phyloP scores from a whole-genome alignment of 2,113 vertebrate species.

The Salvator merianae region DNA sequence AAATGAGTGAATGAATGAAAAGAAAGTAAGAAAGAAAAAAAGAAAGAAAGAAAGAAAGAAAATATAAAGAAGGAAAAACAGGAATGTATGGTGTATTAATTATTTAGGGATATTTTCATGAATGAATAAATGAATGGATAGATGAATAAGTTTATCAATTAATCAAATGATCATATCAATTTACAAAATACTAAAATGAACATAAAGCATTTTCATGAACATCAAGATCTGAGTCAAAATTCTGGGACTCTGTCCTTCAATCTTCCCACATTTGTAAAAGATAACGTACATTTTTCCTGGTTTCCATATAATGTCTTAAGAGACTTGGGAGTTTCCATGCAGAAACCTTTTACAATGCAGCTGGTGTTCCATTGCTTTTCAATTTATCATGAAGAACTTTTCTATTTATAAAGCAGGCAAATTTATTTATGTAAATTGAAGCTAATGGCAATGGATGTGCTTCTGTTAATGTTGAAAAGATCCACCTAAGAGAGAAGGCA shows the following conservation, averaged over 20 bases:
- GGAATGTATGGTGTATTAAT: too few relatives aligned
- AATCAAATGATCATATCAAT: too few relatives aligned
- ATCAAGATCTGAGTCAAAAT: neutral
- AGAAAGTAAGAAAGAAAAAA: too few relatives aligned
- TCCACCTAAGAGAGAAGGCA: conserved; percentile 58
- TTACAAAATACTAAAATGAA: too few relatives aligned
- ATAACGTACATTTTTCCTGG: too few relatives aligned
- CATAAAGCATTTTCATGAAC: too few relatives aligned
- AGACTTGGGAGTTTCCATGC: conserved; percentile 39
- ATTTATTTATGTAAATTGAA: conserved; percentile 58
- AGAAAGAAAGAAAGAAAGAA: too few relatives aligned
- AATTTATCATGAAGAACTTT: conserved; percentile 39
- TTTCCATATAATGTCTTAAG: conserved; percentile 19
- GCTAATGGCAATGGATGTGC: conserved; percentile 43
- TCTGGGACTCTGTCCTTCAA: neutral
- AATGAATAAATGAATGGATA: too few relatives aligned
- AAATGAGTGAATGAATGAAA: too few relatives aligned
- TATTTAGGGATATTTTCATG: too few relatives aligned
- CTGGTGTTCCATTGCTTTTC: conserved; percentile 42
- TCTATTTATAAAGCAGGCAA: conserved; percentile 43
- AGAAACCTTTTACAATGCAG: conserved; percentile 42
- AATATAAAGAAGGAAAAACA: too few relatives aligned
- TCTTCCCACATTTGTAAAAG: neutral
- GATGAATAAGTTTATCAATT: too few relatives aligned
- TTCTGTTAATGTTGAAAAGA: conserved; percentile 49